Evolutionary conservation across 2,113 vertebrate genomes (phyloP).

Genomic region (Passer domesticus): DNA sequence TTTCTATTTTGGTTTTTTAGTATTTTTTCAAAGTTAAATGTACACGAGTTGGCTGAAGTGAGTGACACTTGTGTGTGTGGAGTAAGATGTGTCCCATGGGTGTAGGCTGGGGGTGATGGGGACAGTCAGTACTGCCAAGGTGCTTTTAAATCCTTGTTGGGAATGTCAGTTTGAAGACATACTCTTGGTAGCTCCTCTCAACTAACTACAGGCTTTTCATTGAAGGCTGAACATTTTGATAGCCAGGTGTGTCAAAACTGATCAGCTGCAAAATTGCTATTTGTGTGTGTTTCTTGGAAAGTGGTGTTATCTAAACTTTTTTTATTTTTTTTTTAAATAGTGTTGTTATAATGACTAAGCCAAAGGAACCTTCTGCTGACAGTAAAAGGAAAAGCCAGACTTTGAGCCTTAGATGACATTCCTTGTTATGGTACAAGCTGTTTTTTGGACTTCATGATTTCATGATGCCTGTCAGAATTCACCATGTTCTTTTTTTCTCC

Average conservation of each 20-base stretch:
- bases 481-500: not conserved
- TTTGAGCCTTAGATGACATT: not conserved
- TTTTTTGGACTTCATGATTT: not conserved
- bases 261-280: not conserved
- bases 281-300: not conserved
- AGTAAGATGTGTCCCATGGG: not conserved
- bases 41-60: not conserved
- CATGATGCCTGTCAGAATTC: not conserved
- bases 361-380: constrained; percentile 18
- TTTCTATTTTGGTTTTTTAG: not conserved
- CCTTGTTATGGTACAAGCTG: not conserved
- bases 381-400: not conserved
- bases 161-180: not conserved
- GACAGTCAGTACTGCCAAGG: not conserved
- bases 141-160: not conserved
- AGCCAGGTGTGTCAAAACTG: not conserved
- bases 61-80: not conserved
- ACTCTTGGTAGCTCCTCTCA: not conserved
- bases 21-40: not conserved
- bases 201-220: not conserved
- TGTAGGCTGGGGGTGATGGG: not conserved
- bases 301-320: not conserved
- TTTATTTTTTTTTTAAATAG: not conserved
- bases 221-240: not conserved
- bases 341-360: not conserved